phyloP scores from a whole-genome alignment of 2,888 invertebrate genomes.

The Agrotis ipsilon region DNA sequence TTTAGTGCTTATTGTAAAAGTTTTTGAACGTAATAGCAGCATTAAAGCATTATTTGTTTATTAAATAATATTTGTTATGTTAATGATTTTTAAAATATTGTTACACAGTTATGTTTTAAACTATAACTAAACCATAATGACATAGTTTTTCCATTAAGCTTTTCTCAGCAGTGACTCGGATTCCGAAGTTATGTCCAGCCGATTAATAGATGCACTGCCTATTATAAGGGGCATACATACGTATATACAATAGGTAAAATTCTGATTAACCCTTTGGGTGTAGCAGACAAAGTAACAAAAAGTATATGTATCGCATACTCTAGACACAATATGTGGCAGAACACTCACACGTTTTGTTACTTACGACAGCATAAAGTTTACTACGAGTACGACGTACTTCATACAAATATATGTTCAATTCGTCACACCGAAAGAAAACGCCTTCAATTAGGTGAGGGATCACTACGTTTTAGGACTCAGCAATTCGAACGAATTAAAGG shows the following conservation, averaged over 20 bases:
- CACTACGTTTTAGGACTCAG: not conserved
- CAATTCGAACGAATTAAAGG: not conserved
- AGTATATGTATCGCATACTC: not conserved
- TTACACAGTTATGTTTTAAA: too few species aligned
- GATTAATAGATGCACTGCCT: too few species aligned
- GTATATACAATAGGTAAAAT: too few species aligned
- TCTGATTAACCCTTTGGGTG: too few species aligned
- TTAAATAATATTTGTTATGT: too few species aligned
- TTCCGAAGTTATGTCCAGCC: too few species aligned
- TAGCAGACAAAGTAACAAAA: not conserved
- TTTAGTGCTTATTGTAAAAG: not conserved
- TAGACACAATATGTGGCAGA: not conserved
- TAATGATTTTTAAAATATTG: too few species aligned
- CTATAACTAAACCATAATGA: too few species aligned
- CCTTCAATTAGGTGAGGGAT: conserved; percentile 31
- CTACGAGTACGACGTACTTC: not conserved
- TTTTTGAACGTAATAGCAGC: not conserved
- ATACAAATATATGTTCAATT: conserved; percentile 30
- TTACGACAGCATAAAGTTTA: conserved; percentile 23
- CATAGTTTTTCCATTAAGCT: too few species aligned
- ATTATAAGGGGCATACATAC: too few species aligned
- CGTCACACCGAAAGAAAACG: conserved; percentile 17
- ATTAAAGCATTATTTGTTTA: too few species aligned
- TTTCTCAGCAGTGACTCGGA: too few species aligned
- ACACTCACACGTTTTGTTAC: not conserved